Evolutionary conservation across 2,797 vertebrate species (phyloP).

Genomic region (Neostethus bicornis): DNA sequence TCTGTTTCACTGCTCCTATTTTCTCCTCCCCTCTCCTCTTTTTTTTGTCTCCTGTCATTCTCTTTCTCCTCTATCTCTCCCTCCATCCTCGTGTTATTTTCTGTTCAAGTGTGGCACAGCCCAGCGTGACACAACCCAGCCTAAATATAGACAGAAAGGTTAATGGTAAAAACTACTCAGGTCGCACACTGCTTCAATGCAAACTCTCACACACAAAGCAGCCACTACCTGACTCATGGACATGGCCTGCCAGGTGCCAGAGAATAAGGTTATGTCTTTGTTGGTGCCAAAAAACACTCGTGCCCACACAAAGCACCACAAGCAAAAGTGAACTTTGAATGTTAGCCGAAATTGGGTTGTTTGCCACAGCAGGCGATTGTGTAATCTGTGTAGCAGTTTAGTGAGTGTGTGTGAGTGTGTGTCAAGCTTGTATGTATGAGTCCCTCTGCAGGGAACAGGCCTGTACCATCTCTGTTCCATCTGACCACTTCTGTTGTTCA

Average conservation of each 20-base stretch:
- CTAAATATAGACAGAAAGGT: constrained; percentile 82
- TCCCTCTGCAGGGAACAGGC: constrained; percentile 76
- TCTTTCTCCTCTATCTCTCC: constrained; percentile 15
- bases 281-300: constrained; percentile 56
- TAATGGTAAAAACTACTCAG: constrained; percentile 72
- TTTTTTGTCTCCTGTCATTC: constrained; percentile 28
- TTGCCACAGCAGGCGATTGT: constrained; percentile 72
- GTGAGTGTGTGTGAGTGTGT: constrained; percentile 31
- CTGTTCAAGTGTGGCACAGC: constrained; percentile 61
- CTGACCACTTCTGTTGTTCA: constrained; percentile 76
- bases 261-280: constrained; percentile 79
- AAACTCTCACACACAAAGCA: constrained; percentile 45
- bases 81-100: constrained; percentile 51
- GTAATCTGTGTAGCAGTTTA: constrained; percentile 65
- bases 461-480: constrained; percentile 76
- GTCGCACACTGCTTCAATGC: constrained; percentile 59
- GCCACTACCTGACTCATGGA: constrained; percentile 73
- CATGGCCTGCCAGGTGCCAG: constrained; percentile 70
- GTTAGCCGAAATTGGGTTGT: constrained; percentile 67
- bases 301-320: constrained; percentile 15
- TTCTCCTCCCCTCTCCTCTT: constrained; percentile 22
- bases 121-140: constrained; percentile 59
- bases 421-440: constrained; percentile 73
- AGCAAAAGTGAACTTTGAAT: constrained; percentile 60
- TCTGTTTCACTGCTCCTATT: constrained; percentile 10